Conservation (phyloP, 2,113 vertebrate genomes). For the Marmota flaviventris region DNA sequence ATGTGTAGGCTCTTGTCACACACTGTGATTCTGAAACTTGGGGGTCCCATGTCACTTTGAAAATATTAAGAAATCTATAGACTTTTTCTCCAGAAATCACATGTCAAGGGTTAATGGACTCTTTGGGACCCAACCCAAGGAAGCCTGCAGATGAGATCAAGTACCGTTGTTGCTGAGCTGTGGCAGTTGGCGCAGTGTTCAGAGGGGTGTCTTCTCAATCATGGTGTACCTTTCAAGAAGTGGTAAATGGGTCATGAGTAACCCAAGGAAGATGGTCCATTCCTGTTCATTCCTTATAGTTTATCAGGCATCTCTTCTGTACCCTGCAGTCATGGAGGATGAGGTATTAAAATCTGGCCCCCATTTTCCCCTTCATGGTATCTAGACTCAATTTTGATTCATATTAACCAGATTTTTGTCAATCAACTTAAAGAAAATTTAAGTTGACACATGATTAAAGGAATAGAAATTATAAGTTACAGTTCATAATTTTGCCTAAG, state of each 20-base stretch:
- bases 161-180: not conserved
- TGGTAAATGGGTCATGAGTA: not conserved
- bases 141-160: not conserved
- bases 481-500: constrained; percentile 40
- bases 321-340: not conserved
- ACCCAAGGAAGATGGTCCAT: not conserved
- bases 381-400: not conserved
- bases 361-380: not conserved
- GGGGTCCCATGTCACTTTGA: not conserved
- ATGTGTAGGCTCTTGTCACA: not conserved
- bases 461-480: not conserved
- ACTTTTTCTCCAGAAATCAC: not conserved
- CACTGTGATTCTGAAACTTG: not conserved
- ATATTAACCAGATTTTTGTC: not conserved
- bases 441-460: not conserved
- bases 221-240: not conserved
- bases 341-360: not conserved
- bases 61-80: not conserved
- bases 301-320: not conserved
- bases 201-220: not conserved
- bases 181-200: not conserved
- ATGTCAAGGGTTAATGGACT: not conserved
- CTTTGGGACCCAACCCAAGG: not conserved
- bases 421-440: not conserved
- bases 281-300: not conserved